Evolutionary conservation across 2,888 invertebrate genomes (phyloP).

Genomic region (Pseudococcus viburni): DNA sequence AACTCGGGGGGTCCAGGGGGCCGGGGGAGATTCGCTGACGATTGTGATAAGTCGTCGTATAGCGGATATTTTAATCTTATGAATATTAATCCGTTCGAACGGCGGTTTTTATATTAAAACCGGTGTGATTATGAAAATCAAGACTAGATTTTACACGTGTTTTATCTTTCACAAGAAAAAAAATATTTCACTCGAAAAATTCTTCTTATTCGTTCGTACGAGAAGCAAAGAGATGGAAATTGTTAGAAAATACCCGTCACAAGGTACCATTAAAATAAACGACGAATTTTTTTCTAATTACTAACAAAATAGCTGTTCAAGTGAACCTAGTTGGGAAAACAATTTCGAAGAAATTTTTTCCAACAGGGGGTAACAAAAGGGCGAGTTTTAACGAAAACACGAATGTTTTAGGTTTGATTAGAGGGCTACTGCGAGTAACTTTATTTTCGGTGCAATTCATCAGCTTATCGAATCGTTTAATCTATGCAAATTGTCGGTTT

Average conservation of each 20-base stretch:
- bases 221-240: background rate
- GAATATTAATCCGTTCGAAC: slow-evolving; percentile 48
- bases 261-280: background rate
- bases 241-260: background rate
- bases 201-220: background rate
- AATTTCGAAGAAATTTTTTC: background rate
- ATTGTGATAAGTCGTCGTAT: background rate
- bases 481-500: slow-evolving; percentile 41
- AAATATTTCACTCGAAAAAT: background rate
- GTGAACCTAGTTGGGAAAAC: background rate
- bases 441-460: slow-evolving; percentile 30
- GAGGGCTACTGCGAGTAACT: slow-evolving; percentile 14
- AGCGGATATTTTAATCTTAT: slow-evolving; percentile 41
- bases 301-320: background rate
- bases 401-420: slow-evolving; percentile 45
- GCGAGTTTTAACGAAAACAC: slow-evolving; percentile 24
- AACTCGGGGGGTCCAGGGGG: background rate
- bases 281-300: background rate
- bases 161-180: background rate
- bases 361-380: background rate
- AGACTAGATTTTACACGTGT: background rate
- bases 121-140: slow-evolving; percentile 15
- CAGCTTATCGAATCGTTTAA: slow-evolving; percentile 46
- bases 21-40: background rate
- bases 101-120: slow-evolving; percentile 8